Conservation (phyloP, 2,888 invertebrate genomes). For the Teinopalpus imperialis region DNA sequence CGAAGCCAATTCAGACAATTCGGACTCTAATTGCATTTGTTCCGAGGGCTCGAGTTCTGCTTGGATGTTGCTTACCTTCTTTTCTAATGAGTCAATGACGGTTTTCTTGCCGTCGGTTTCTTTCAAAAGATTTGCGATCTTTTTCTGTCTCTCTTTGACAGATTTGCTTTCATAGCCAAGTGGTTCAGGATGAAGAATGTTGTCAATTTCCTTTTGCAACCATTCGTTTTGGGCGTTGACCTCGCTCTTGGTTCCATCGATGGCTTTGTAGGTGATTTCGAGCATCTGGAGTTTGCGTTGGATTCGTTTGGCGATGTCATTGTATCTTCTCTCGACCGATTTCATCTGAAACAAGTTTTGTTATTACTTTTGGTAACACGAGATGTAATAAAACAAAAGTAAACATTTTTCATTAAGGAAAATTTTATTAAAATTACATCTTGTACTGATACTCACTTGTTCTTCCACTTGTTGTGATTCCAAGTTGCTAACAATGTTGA, state of each 20-base stretch:
- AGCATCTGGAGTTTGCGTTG: slow-evolving; percentile 92
- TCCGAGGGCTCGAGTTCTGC: slow-evolving; percentile 93
- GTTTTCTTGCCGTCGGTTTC: slow-evolving; percentile 93
- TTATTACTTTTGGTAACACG: background rate
- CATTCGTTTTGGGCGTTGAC: slow-evolving; percentile 90
- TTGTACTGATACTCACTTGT: slow-evolving; percentile 74
- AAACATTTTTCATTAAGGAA: too few relatives aligned
- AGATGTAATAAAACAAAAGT: background rate
- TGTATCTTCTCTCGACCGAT: slow-evolving; percentile 91
- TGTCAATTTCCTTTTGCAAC: slow-evolving; percentile 88
- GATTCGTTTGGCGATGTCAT: slow-evolving; percentile 91
- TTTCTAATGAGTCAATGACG: slow-evolving; percentile 90
- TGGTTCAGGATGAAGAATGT: slow-evolving; percentile 84
- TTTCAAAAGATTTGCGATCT: slow-evolving; percentile 87
- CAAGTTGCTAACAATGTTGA: slow-evolving; percentile 91
- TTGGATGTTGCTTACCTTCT: slow-evolving; percentile 91
- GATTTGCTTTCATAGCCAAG: slow-evolving; percentile 90
- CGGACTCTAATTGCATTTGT: slow-evolving; percentile 88
- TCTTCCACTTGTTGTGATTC: slow-evolving; percentile 96
- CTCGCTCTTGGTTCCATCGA: slow-evolving; percentile 90
- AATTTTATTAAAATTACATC: background rate
- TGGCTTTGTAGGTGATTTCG: slow-evolving; percentile 91
- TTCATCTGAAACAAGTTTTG: slow-evolving; percentile 81
- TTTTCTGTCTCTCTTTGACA: slow-evolving; percentile 87
- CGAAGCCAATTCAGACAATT: slow-evolving; percentile 86